Evolutionary conservation across 2,113 vertebrate species (phyloP), one percentile per base, ranked within the genome.

Genomic region (Aptenodytes forsteri): DNA sequence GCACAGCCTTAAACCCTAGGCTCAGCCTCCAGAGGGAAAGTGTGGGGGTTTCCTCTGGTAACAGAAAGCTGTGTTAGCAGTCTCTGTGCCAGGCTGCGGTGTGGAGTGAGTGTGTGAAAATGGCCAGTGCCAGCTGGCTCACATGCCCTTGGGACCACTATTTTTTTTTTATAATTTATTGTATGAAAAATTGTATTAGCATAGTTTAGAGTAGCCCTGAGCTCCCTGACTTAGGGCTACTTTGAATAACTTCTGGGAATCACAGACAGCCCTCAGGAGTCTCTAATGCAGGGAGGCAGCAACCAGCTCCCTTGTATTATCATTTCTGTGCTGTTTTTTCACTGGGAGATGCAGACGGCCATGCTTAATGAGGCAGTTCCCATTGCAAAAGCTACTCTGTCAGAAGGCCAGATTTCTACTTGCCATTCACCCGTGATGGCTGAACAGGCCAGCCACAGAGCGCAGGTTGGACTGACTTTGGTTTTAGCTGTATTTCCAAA

Each of bases 31-130:
- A 40, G 65, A 59, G 73, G 61, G 54, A 87, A 83, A 73, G 54
- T 6, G 73, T 14, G 49, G 89, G 58, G 62, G 62, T 72, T 95
- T 77, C 81, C 72, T 88, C 62, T 73, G 78, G 49, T 66, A 69
- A 38, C 46, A 55, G 71, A 52, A 71, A 93, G 89, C 95, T 94
- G 82, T 29, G 87, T 85, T 95, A 96, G 93, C 95, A 92, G 36
- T 56, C 77, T 82, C 44, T 1, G 5, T 94, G 83, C 89, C 96
- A 90, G 89, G 76, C 50, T 92, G 93, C 2, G 70, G 73, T 76
- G 70, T 30, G 56, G 61, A 91, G 46, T 13, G 7, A 66, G 58
- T 90, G 78, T 91, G 91, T 96, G 96, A 97, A 96, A 89, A 52
- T 55, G 32, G 75, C 67, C 70, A 50, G 22, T 2, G 21, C 80